phyloP scores from a whole-genome alignment of 2,888 invertebrate species.

The Chirona hameri region DNA sequence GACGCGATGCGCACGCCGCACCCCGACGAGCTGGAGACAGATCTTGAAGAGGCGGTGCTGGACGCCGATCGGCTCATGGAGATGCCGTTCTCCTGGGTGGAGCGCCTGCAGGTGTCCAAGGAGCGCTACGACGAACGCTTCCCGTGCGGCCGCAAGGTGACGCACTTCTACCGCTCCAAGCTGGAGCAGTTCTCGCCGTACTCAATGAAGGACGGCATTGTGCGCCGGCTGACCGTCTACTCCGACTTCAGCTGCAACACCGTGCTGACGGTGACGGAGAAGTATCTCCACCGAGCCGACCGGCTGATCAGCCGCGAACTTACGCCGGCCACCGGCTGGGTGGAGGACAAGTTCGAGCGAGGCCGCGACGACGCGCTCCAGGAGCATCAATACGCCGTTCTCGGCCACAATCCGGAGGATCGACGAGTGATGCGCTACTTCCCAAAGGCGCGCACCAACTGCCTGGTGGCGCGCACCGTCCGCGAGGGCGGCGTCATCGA shows the following conservation, averaged over 20 bases:
- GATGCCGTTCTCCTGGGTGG: conserved; percentile 71
- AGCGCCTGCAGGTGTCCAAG: conserved; percentile 60
- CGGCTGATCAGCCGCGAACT: conserved; percentile 48
- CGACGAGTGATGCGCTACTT: conserved; percentile 49
- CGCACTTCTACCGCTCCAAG: conserved; percentile 66
- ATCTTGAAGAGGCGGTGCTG: conserved; percentile 40
- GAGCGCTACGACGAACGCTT: conserved; percentile 65
- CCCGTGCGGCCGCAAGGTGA: conserved; percentile 60
- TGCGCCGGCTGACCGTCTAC: conserved; percentile 59
- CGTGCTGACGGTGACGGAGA: conserved; percentile 55
- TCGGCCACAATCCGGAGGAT: background rate
- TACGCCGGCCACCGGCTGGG: background rate
- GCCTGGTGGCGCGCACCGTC: conserved; percentile 53
- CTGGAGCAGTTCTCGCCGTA: conserved; percentile 76
- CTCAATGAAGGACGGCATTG: conserved; percentile 65
- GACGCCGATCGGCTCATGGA: conserved; percentile 66
- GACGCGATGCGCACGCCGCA: conserved; percentile 38
- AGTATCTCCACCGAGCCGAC: conserved; percentile 64
- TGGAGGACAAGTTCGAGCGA: background rate
- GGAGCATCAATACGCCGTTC: background rate
- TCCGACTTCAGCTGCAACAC: conserved; percentile 58
- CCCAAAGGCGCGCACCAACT: conserved; percentile 63
- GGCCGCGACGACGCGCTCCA: conserved; percentile 66
- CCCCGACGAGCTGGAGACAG: conserved; percentile 34
- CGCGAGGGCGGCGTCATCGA: background rate